Conservation (phyloP, 1,140 invertebrate species). For the Drosophila lini region DNA sequence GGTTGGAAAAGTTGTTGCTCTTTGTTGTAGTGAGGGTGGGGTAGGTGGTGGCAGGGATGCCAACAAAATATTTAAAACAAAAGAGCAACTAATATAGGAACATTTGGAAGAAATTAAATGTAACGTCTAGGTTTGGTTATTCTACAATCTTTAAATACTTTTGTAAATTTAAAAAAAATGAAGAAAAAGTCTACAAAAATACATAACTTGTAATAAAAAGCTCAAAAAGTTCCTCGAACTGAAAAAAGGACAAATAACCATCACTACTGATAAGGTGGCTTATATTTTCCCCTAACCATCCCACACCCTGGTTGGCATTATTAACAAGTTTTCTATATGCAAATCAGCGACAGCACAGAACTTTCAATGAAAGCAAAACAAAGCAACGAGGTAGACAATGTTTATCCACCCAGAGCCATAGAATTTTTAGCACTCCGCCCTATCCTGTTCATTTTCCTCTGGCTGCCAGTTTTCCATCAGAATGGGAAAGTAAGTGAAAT, state of each 20-base stretch:
- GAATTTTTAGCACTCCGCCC: constrained; percentile 13
- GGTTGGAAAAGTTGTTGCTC: constrained; percentile 52
- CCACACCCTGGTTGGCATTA: constrained; percentile 51
- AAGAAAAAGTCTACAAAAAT: too few species aligned
- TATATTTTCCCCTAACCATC: neutral
- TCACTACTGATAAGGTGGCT: neutral
- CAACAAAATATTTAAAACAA: neutral
- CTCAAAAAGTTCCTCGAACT: neutral
- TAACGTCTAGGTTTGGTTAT: neutral
- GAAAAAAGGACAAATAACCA: neutral
- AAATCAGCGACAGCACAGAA: constrained; percentile 59
- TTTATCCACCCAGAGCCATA: constrained; percentile 39
- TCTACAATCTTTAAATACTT: neutral
- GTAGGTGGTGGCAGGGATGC: neutral
- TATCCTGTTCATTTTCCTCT: constrained; percentile 19
- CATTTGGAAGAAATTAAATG: neutral
- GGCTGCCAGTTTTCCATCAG: constrained; percentile 47
- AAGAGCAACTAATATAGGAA: neutral
- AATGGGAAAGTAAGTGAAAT: constrained; percentile 72
- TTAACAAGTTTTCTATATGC: constrained; percentile 66
- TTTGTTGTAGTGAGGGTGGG: neutral
- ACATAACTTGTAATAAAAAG: neutral
- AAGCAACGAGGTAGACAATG: constrained; percentile 52
- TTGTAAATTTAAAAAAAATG: too few species aligned
- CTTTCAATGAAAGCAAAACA: constrained; percentile 41